Conservation (phyloP, 1,140 invertebrate species). For the Popillia japonica region DNA sequence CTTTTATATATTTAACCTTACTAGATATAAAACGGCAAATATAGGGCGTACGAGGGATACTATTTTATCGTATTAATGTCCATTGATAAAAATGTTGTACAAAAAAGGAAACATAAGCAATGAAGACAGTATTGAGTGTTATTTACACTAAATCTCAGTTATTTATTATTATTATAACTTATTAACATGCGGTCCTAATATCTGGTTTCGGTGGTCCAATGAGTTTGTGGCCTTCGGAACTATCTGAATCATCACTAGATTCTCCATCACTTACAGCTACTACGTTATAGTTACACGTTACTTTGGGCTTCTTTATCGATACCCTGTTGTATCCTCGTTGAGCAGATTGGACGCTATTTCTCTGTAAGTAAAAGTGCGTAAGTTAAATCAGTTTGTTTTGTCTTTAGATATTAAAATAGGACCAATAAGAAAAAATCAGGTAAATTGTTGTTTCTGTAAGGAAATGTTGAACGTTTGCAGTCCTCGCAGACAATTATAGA, state of each 20-base stretch:
- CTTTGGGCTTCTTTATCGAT: conserved; percentile 60
- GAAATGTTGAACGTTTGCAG: no score
- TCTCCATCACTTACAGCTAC: conserved; percentile 59
- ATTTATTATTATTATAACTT: conserved; percentile 17
- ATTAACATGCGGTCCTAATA: conserved; percentile 54
- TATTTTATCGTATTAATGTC: conserved; percentile 14
- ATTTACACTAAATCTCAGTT: conserved; percentile 46
- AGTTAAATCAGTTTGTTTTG: not conserved
- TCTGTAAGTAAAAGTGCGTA: conserved; percentile 49
- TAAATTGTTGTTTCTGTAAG: not conserved
- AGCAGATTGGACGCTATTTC: conserved; percentile 53
- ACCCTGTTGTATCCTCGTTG: conserved; percentile 57
- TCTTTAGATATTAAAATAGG: not conserved
- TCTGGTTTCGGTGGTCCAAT: conserved; percentile 53
- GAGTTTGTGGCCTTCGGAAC: conserved; percentile 55
- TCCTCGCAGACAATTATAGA: no score
- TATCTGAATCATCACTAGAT: conserved; percentile 58
- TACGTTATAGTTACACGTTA: conserved; percentile 61
- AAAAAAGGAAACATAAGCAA: conserved; percentile 45
- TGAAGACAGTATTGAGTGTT: conserved; percentile 52
- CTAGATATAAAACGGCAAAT: conserved; percentile 20
- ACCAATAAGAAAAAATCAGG: not conserved
- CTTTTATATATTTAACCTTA: conserved; percentile 33
- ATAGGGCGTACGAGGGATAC: conserved; percentile 10
- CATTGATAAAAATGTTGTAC: conserved; percentile 28